Base-by-base conservation (phyloP, 2,888 invertebrate genomes). In the Microctonus aethiopoides region DNA sequence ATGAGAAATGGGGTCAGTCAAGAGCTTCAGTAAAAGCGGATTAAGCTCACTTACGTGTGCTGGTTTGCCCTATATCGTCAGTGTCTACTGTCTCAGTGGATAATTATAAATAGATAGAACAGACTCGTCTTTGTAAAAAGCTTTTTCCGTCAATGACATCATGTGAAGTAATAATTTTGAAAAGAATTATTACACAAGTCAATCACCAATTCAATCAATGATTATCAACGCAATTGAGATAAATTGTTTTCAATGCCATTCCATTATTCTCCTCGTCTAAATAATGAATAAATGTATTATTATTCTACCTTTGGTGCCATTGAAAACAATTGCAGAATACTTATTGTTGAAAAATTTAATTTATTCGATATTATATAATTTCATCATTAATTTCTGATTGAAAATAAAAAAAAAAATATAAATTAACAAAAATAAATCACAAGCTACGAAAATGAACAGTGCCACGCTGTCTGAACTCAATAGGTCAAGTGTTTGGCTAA, bases 381-480 rank as follows among this genome's bases (percentile, higher is more conserved):
- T 20, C 7, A 16, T 16, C 16, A 46, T n/a, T 46, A 6, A 16
- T 46, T 20, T 3, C 16, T 1, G 16, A 46, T 46, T 46, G 5
- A 20, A 7, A n/a, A n/a, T n/a, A n/a, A n/a, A n/a, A 1, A 46
- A 7, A 16, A 16, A 46, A 16, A 20, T 9, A 16, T 16, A 7
- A 4, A 16, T n/a, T n/a, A 16, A 20, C 1, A 20, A n/a, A n/a
- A n/a, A n/a, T n/a, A n/a, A n/a, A n/a, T n/a, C n/a, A n/a, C n/a
- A 29, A 7, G 29, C 29, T 29, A 29, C 29, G 29, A 29, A 29
- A n/a, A n/a, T n/a, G 46, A 65, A 62, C 70, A 78, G 75, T 80
- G 80, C 81, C 81, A 76, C 70, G 78, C 81, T 71, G 79, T 82
- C 80, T 80, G 73, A 74, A 72, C 68, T 76, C 71, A 73, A 68